Base-by-base conservation (phyloP, 2,797 vertebrate species). In the Taeniopygia guttata region DNA sequence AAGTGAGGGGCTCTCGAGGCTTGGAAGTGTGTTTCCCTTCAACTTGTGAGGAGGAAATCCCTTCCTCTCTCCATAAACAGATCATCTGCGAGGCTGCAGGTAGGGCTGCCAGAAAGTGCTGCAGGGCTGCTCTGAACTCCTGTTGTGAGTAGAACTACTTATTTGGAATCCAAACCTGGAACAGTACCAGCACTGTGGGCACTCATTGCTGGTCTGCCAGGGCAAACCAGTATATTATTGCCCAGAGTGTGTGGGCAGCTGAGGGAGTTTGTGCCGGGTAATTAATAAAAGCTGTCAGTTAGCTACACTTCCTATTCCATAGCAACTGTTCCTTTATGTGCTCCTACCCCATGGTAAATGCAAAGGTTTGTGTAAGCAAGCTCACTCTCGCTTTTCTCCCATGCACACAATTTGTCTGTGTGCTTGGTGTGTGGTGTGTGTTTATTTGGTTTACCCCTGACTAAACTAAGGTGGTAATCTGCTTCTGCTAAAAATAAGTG, bases 41-140 rank as follows among this genome's bases (percentile, higher is more conserved):
- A 82, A 6, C 62, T 72, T 72, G 20, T 0, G 7, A 46, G 43
- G 43, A 90, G 94, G 89, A 81, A 91, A 90, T 90, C 89, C 75
- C 66, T 91, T 94, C 73, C 49, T 74, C 29, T 94, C 55, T 88
- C 59, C 55, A 88, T 88, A 91, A 96, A 89, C 54, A 83, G 45
- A 74, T 94, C 59, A 43, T 91, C 84, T 92, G 36, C 0, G 0
- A 34, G 68, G 27, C 32, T 93, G 87, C 87, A 93, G 80, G 68
- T 79, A 30, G 51, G 42, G n/a, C 69, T 91, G 76, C 55, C 79
- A 79, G 77, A 66, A 95, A 88, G 45, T 0, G 1, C 74, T 67
- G 36, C 58, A 52, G 42, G 34, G n/a, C 74, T 68, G 23, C 62
- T 81, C 46, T 7, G 19, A 69, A 42, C 16, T 59, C 19, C 23